Evolutionary conservation across 2,113 vertebrate species (phyloP), one percentile per base, ranked within the genome.

Genomic region (Microtus richardsoni): DNA sequence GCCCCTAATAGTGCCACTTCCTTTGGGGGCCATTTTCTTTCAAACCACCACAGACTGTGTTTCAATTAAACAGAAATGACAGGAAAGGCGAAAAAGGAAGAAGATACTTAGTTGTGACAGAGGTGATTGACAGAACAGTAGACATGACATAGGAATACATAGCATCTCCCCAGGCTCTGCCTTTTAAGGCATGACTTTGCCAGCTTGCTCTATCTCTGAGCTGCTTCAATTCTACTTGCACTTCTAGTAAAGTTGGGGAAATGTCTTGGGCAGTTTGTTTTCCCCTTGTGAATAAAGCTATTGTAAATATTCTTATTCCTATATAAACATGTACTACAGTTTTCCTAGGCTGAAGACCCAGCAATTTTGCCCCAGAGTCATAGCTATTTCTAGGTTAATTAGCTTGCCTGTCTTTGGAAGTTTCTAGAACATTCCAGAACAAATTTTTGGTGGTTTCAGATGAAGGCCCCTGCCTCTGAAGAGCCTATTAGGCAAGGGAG

Each of bases 101-200:
- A 11, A 17, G 13, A 21, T 78, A 24, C 78, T 39, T 86, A 12
- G 47, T 33, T 4, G 3, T 30, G 64, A 71, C 21, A 21, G 39
- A 22, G 49, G 54, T 10, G 17, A 30, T 3, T 30, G 26, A 11
- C 30, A 80, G 54, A 28, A 52, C 3, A n/a, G 16, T 39, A 41
- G 10, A 1, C 2, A 0, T 36, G 19, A 33, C 4, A 0, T 1
- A 17, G 39, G 73, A 44, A 0, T 8, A 4, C 21, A 26, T 74
- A 49, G 4, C 3, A 41, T 90, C 54, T 16, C 24, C 6, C 49
- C 30, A 16, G 2, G 28, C 22, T 68, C 49, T 44, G 36, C n/a
- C 49, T 74, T 17, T 4, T 21, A 62, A 84, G 22, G 7, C 28
- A 0, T 17, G 41, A 49, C 24, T 28, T 49, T 60, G 89, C 64